Conservation (phyloP, 2,888 invertebrate genomes). For the Lasiommata megera region DNA sequence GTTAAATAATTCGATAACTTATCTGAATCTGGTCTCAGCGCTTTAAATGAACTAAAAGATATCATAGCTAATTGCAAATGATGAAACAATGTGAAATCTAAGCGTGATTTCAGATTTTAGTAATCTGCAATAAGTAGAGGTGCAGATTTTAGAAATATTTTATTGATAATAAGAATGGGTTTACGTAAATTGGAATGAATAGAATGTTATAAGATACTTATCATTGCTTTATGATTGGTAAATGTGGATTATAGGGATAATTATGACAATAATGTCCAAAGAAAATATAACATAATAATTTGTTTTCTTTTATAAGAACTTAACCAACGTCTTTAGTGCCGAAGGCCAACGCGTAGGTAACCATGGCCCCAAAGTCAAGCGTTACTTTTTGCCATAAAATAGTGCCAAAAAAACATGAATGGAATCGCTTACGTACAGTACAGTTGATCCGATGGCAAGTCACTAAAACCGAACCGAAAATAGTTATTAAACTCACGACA, state of each 20-base stretch:
- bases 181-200: not conserved
- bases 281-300: not conserved
- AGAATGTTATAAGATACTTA: not conserved
- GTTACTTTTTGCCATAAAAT: not conserved
- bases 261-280: not conserved
- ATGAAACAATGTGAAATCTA: slow-evolving; percentile 18
- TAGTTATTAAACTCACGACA: slow-evolving; percentile 3
- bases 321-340: not conserved
- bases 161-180: not conserved
- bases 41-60: slow-evolving; percentile 23
- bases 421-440: not conserved
- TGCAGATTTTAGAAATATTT: slow-evolving; percentile 9
- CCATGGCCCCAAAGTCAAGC: not conserved
- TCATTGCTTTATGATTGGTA: not conserved
- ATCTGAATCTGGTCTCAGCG: slow-evolving; percentile 23
- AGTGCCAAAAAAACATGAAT: not conserved
- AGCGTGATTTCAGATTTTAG: slow-evolving; percentile 7
- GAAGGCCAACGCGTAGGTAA: not conserved
- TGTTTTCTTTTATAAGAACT: not conserved
- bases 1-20: slow-evolving; percentile 30
- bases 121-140: slow-evolving; percentile 3
- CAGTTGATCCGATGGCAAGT: slow-evolving; percentile 1
- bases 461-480: not conserved
- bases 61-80: slow-evolving; percentile 20
- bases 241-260: not conserved